Base-by-base conservation (phyloP, 1,140 invertebrate species). In the Dufourea novaeangliae region DNA sequence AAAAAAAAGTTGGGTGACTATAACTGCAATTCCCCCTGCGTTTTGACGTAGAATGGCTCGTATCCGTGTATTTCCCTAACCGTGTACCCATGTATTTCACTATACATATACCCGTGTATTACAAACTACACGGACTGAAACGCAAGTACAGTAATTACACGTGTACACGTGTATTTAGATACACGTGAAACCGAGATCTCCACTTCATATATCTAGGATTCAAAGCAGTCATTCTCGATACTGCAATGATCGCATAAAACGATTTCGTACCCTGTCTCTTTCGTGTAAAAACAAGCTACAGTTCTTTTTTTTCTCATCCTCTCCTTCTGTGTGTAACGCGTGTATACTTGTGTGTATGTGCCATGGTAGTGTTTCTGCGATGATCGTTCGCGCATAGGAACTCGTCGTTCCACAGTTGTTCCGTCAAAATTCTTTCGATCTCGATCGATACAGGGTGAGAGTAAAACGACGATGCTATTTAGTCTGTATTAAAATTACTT, bases 401-500 rank as follows among this genome's bases (percentile, higher is more conserved):
- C 27, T 41, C 46, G 6, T 50, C 41, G 37, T 46, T 71, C 56
- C 69, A 52, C 56, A 29, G 29, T 61, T 73, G 20, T 73, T 73
- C n/a, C 46, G 59, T 73, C 59, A 63, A 64, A 64, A 54, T 73
- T 63, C 37, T 41, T 64, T 63, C 44, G 71, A 63, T 64, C 29
- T 64, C 20, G 61, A 44, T 66, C 41, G 66, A 64, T 72, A 82
- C 66, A 75, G 71, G 78, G 76, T 72, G 68, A 83, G 77, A 79
- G 54, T 76, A 79, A 80, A 79, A 80, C 59, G 78, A 78, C 69
- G 69, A 78, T 69, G 70, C 79, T 52, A 56, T 56, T 52, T 56
- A 72, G 79, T 78, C 74, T 70, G 64, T 71, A 59, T 76, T 75
- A 69, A 81, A 78, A 69, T 78, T 69, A 69, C 37, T 66, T 68